Base-by-base conservation (phyloP, 2,888 invertebrate genomes). In the Drosophila siamana region DNA sequence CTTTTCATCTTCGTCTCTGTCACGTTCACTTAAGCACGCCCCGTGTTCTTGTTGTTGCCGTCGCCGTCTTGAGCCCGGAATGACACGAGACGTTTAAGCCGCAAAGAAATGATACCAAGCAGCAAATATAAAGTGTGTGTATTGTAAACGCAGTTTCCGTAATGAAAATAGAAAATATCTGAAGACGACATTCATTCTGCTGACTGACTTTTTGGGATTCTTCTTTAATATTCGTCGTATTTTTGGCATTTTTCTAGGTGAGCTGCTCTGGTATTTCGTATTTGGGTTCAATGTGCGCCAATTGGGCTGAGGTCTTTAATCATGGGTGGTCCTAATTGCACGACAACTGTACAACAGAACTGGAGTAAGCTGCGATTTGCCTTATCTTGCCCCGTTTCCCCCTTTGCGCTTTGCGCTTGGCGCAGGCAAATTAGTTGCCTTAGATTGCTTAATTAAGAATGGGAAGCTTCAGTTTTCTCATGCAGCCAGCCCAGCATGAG, bases 131-230 rank as follows among this genome's bases (percentile, higher is more conserved):
- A 68, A 88, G 76, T 78, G 86, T 74, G 54, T 62, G 67, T 66
- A 77, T 80, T 87, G 80, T 62, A 55, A 80, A 44, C 16, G 26
- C 11, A 15, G 44, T 51, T 73, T 64, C 64, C 68, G 65, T 71
- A 89, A 89, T 85, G 89, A 78, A 89, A 83, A 87, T 85, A 85
- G 75, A 69, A 87, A 85, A 80, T 67, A 2, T 28, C 4, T 3
- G 52, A 60, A 75, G 64, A n/a, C 74, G 67, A 71, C 60, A 68
- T 38, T 62, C 26, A 46, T 43, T 24, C n/a, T 33, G 19, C n/a
- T 41, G 43, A 56, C 41, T 41, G 24, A 8, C 16, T 59, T 8
- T 8, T 56, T 13, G 2, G 5, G 6, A 26, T 38, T 13, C 36
- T 15, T 38, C 15, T 7, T 7, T 13, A 15, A 7, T 46, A n/a